Evolutionary conservation across 2,888 invertebrate species (phyloP), one percentile per base, ranked within the genome.

Genomic region (Calephelis perditalis): DNA sequence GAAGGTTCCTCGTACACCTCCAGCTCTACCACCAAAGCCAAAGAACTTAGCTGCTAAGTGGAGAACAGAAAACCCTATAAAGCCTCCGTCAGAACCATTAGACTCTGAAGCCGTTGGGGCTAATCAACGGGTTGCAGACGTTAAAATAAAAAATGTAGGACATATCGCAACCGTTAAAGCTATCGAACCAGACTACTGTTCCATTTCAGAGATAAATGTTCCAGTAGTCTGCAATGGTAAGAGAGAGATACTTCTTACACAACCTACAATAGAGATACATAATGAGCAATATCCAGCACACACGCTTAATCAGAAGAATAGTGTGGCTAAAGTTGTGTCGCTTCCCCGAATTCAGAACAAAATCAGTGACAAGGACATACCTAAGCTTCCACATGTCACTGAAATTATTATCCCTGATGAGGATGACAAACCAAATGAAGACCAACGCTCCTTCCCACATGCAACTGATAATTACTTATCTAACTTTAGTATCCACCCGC

Each of bases 1-100:
- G 69, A 93, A 93, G 81, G 93, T 93, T 65, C 88, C 93, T 71
- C 86, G 94, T 73, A 92, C 92, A 67, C 95, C 95, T 63, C 95
- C 95, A 60, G 94, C 95, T 67, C 83, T 96, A 77, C 95, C 96
- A 64, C 95, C 96, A 56, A 95, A 96, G 84, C 95, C 96, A 72
- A 93, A 94, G 69, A 95, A 95, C 82, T 87, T 95, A 71, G 91
- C 92, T 74, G 94, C 88, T 74, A 94, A 92, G 91, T 94, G 89
- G 89, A 93, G 91, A 92, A 91, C 91, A 72, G 91, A 91, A 68
- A 83, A 82, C 71, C 75, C 80, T 78, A 81, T 84, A 75, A 85
- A 80, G 78, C 72, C 75, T 71, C 70, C 82, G 77, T 79, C 80
- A 78, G 84, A 86, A 79, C 78, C 82, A 74, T 79, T 85, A 84